Evolutionary conservation across 2,113 vertebrate genomes (phyloP).

Genomic region (Polypterus bichir): DNA sequence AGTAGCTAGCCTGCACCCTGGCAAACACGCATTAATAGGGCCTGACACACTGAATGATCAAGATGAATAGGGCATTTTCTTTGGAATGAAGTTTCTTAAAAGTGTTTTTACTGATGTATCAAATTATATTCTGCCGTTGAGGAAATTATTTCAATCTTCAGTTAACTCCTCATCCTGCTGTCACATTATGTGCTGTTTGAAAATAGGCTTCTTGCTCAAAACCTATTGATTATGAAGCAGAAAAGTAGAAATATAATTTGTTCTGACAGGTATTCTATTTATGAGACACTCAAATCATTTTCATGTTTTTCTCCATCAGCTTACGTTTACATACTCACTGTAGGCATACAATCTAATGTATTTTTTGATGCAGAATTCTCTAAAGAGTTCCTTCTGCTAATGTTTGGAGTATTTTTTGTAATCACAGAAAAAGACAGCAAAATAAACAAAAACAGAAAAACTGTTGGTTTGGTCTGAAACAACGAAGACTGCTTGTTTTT

Average conservation of each 20-base stretch:
- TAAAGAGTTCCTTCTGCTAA: no score
- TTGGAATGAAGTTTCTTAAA: neutral
- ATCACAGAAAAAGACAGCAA: no score
- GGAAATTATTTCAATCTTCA: neutral
- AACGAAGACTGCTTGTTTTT: no score
- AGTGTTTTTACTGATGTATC: constrained; percentile 2
- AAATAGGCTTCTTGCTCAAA: neutral
- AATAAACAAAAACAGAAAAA: no score
- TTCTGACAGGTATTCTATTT: no score
- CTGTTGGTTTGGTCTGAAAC: no score
- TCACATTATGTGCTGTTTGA: constrained; percentile 6
- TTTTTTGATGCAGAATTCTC: no score
- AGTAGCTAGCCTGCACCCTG: neutral
- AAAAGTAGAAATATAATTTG: constrained; percentile 1
- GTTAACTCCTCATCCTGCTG: neutral
- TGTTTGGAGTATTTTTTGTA: no score
- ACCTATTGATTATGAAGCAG: constrained; percentile 1
- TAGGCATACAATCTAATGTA: no score
- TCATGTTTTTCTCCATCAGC: no score
- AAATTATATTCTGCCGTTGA: constrained; percentile 3
- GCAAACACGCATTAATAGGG: neutral
- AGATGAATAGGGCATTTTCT: neutral
- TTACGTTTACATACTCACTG: no score
- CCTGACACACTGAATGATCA: neutral
- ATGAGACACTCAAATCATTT: no score